Percentiles rank a stretch among this genome's conserved stretches.
These are phyloP conservation scores for Pseudoatta argentina DNA, from an alignment of 1,140 invertebrate genomes.

Conservation along the genomic window DNA sequence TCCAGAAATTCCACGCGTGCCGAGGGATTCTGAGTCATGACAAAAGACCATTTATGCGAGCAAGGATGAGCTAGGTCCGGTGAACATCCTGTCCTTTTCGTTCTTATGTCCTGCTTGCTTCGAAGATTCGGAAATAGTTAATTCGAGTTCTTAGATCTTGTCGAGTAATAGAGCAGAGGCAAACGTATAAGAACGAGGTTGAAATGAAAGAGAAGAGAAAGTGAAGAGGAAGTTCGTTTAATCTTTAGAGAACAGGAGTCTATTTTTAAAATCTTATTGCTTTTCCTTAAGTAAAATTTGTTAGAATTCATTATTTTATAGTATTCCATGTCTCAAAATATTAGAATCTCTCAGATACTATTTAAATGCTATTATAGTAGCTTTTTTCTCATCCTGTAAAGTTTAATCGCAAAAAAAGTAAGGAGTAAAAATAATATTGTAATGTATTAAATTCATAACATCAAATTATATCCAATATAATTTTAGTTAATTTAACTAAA, in stretches of 20 bases:
- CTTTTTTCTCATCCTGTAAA: too few relatives aligned
- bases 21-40: conserved; percentile 34
- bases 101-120: conserved; percentile 1
- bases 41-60: conserved; percentile 61
- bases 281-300: too few relatives aligned
- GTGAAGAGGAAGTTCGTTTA: neutral
- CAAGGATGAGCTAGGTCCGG: conserved; percentile 9
- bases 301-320: too few relatives aligned
- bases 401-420: neutral
- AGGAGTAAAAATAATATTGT: neutral
- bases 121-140: conserved; percentile 46
- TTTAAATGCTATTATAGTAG: too few relatives aligned
- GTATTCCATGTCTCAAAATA: too few relatives aligned
- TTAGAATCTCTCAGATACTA: too few relatives aligned
- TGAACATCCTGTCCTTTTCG: neutral
- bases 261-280: too few relatives aligned
- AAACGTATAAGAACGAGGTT: neutral
- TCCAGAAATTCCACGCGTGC: conserved; percentile 59
- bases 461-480: too few relatives aligned
- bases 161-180: conserved; percentile 35
- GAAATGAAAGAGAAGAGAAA: neutral
- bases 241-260: too few relatives aligned
- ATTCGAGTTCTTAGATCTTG: conserved; percentile 63
- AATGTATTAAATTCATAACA: too few relatives aligned
- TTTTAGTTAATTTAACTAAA: too few relatives aligned